These are phyloP conservation scores for Drosophila ohnishii DNA, from an alignment of 1,140 invertebrate genomes.

Conservation along the genomic window DNA sequence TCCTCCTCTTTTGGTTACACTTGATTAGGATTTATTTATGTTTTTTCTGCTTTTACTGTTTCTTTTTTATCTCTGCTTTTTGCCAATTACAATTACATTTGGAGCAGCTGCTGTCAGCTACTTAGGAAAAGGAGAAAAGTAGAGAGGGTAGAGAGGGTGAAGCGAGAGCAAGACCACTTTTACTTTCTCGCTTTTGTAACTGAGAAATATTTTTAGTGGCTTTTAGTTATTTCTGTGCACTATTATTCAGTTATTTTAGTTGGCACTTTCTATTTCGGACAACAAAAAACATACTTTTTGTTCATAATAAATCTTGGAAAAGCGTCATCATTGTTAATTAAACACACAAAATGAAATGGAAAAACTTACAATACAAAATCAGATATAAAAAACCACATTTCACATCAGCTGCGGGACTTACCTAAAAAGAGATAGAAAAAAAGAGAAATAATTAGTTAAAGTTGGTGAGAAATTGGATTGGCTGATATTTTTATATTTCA, in stretches of 20 bases:
- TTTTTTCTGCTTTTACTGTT: conserved; percentile 2
- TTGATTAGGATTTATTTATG: conserved; percentile 69
- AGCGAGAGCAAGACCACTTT: conserved; percentile 30
- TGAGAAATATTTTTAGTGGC: conserved; percentile 40
- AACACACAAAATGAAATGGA: conserved; percentile 36
- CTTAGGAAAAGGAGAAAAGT: conserved; percentile 12
- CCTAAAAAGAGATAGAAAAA: conserved; percentile 65
- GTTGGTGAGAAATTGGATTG: conserved; percentile 30
- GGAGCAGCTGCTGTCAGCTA: conserved; percentile 61
- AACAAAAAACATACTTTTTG: conserved; percentile 9
- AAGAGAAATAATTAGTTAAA: conserved; percentile 47
- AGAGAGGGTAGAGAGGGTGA: too few relatives aligned
- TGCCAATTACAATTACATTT: conserved; percentile 77
- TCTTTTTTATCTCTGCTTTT: conserved; percentile 5
- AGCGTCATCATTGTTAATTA: conserved; percentile 43
- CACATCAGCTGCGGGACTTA: conserved; percentile 42
- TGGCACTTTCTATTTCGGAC: conserved; percentile 49
- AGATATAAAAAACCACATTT: conserved; percentile 6
- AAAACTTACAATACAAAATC: conserved; percentile 38
- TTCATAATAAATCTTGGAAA: conserved; percentile 44
- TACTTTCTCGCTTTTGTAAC: conserved; percentile 59
- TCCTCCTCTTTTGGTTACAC: conserved; percentile 54
- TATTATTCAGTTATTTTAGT: conserved; percentile 34
- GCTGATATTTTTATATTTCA: conserved; percentile 27
- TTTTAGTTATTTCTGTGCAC: conserved; percentile 25